Evolutionary conservation across 2,888 invertebrate genomes (phyloP).

Genomic region (Rhagonycha lutea): DNA sequence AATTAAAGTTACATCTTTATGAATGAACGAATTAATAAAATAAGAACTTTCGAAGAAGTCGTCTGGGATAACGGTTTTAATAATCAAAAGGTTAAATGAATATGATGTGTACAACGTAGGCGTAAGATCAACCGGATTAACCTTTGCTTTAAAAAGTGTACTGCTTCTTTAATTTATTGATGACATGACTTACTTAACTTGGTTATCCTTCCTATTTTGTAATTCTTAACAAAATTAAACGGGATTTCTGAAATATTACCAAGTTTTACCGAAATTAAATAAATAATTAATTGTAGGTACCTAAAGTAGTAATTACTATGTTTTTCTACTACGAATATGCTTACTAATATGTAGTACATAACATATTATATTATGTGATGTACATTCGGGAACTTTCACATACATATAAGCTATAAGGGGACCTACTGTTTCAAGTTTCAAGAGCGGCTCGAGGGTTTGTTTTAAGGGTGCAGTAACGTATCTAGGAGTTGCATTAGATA

Average conservation of each 20-base stretch:
- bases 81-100: constrained; percentile 28
- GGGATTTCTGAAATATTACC: not conserved
- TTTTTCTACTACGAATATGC: too few relatives aligned
- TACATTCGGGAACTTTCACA: too few relatives aligned
- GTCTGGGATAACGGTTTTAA: constrained; percentile 4
- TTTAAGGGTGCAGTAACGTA: too few relatives aligned
- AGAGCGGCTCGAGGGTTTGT: too few relatives aligned
- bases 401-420: too few relatives aligned
- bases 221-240: not conserved
- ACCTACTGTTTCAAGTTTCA: too few relatives aligned
- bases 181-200: not conserved
- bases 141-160: constrained; percentile 1
- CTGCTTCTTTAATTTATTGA: not conserved
- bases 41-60: not conserved
- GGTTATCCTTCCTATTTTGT: not conserved
- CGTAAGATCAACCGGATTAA: constrained; percentile 23
- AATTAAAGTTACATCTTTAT: not conserved
- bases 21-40: not conserved
- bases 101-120: constrained; percentile 21
- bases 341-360: too few relatives aligned
- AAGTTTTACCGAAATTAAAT: not conserved
- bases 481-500: too few relatives aligned
- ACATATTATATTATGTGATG: too few relatives aligned
- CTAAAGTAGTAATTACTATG: too few relatives aligned
- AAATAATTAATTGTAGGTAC: too few relatives aligned